A percentile compares a stretch with the other conserved stretches of the same genome.
These are phyloP conservation scores for Buphagus erythrorhynchus DNA, from an alignment of 2,797 vertebrate species.

Conservation along the genomic window DNA sequence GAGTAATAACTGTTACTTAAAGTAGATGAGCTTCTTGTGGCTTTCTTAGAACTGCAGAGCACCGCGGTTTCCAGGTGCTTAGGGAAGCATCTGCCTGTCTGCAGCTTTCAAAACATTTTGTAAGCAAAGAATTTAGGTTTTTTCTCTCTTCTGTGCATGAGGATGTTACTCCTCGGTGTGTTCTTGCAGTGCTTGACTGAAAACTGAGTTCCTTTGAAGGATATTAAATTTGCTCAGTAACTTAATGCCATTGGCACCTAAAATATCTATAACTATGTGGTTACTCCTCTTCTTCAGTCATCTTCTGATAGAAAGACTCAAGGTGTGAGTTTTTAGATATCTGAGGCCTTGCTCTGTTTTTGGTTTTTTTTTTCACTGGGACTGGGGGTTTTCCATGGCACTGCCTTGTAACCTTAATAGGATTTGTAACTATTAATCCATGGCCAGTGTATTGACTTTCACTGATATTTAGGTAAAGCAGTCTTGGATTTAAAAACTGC, in stretches of 20 bases:
- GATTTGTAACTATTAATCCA: background rate
- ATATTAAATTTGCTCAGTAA: background rate
- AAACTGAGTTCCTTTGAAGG: background rate
- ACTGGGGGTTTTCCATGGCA: background rate
- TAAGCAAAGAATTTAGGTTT: conserved; percentile 20
- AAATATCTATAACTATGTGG: background rate
- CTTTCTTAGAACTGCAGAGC: conserved; percentile 36
- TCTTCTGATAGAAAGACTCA: background rate
- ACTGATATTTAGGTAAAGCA: background rate
- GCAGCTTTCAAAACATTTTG: conserved; percentile 39
- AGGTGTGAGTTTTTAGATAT: background rate
- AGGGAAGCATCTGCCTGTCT: conserved; percentile 38
- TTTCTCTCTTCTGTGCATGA: background rate
- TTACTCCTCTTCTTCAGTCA: background rate
- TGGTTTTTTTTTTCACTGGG: background rate
- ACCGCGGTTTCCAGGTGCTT: background rate
- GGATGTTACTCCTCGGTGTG: background rate
- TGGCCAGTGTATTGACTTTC: background rate
- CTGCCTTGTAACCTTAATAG: background rate
- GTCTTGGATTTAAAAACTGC: background rate
- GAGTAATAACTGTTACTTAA: conserved; percentile 80
- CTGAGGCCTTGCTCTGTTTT: background rate
- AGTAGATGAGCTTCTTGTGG: conserved; percentile 77
- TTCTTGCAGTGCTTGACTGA: background rate
- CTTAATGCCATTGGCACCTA: background rate